Conservation (phyloP, 2,113 vertebrate genomes). For the Hydrochoerus hydrochaeris region DNA sequence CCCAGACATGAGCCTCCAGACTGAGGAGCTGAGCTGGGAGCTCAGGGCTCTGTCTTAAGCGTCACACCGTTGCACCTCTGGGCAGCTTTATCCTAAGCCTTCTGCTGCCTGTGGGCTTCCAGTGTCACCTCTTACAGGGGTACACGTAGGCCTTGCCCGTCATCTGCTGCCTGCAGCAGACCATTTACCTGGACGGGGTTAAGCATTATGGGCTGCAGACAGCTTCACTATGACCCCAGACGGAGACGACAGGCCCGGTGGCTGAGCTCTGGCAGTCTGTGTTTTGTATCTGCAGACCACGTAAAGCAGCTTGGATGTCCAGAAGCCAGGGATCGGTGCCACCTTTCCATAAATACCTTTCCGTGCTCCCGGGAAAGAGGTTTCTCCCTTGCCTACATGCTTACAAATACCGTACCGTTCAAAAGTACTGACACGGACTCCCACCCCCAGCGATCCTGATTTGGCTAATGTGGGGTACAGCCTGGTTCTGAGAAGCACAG, state of each 20-base stretch:
- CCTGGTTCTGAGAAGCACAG: not conserved
- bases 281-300: not conserved
- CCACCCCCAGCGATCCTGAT: not conserved
- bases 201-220: not conserved
- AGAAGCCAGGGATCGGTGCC: not conserved
- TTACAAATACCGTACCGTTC: not conserved
- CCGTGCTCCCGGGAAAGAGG: not conserved
- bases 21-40: not conserved
- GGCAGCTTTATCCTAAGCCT: not conserved
- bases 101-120: not conserved
- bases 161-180: not conserved
- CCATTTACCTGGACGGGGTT: not conserved
- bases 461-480: not conserved
- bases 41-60: not conserved
- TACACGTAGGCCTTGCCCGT: not conserved
- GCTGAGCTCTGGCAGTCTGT: accelerated
- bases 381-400: not conserved
- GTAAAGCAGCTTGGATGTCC: not conserved
- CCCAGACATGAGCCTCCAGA: accelerated
- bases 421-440: not conserved
- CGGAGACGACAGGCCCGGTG: not conserved
- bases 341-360: not conserved
- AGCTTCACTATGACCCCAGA: not conserved
- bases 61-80: not conserved
- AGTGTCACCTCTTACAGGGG: not conserved